phyloP scores from a whole-genome alignment of 2,113 vertebrate species.

The Mesembrinibis cayennensis region DNA sequence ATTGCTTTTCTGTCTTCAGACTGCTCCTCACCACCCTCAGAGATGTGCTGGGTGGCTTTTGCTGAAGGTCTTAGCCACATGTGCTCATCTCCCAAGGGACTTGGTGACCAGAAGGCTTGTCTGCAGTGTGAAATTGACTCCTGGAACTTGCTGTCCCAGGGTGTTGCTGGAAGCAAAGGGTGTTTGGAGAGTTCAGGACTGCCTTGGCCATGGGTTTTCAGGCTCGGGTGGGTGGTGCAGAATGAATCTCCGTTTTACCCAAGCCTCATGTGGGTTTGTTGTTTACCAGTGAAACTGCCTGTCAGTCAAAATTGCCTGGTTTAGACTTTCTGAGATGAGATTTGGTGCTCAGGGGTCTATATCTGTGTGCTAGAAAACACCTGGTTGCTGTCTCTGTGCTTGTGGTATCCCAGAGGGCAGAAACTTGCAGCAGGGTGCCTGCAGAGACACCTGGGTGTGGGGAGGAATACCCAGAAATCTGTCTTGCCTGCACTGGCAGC shows the following conservation, averaged over 20 bases:
- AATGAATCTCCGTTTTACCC: not conserved
- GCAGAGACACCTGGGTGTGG: not conserved
- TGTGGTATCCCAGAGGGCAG: not conserved
- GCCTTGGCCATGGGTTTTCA: not conserved
- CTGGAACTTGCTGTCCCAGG: not conserved
- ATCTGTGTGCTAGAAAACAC: not conserved
- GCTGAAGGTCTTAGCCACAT: not conserved
- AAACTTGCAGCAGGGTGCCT: not conserved
- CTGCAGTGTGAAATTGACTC: not conserved
- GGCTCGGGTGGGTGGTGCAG: not conserved
- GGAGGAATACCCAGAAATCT: not conserved
- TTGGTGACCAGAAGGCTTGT: not conserved
- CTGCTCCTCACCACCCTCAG: not conserved
- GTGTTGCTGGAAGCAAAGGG: not conserved
- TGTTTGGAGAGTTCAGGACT: not conserved
- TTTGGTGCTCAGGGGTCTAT: not conserved
- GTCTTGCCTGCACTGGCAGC: not conserved
- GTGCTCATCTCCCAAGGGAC: not conserved
- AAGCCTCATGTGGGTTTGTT: not conserved
- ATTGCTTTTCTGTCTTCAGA: not conserved
- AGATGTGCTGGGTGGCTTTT: not conserved
- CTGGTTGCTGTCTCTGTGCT: not conserved
- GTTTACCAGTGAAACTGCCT: not conserved
- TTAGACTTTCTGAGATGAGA: not conserved
- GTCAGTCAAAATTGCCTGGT: not conserved